phyloP scores from a whole-genome alignment of 2,113 vertebrate genomes.

The Terrapene triunguis region DNA sequence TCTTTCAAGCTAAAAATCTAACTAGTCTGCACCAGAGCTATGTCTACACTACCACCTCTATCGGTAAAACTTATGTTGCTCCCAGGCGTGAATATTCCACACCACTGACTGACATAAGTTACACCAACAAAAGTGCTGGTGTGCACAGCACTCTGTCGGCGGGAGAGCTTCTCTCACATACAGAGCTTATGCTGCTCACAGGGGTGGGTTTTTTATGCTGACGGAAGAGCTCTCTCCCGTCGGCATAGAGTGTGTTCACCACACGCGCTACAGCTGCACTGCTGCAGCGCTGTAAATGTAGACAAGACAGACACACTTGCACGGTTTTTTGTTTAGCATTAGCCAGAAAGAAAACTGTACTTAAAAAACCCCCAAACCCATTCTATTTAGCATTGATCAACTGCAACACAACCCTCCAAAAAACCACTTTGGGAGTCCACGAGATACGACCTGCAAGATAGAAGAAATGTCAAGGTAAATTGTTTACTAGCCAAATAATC shows the following conservation, averaged over 20 bases:
- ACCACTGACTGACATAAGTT: too few relatives aligned
- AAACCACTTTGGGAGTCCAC: not conserved
- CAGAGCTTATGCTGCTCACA: too few relatives aligned
- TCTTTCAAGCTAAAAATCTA: not conserved
- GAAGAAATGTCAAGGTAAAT: not conserved
- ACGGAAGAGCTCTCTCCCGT: too few relatives aligned
- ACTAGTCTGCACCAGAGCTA: not conserved
- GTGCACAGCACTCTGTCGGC: too few relatives aligned
- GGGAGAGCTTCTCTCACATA: too few relatives aligned
- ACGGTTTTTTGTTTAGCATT: not conserved
- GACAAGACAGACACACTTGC: not conserved
- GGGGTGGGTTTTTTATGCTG: too few relatives aligned
- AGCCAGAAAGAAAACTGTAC: not conserved
- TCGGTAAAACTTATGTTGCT: too few relatives aligned
- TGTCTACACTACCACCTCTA: too few relatives aligned
- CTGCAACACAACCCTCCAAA: not conserved
- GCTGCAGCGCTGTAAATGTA: not conserved
- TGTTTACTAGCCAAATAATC: not conserved
- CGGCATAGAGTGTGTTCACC: too few relatives aligned
- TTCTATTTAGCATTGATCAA: not conserved
- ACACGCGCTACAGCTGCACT: too few relatives aligned
- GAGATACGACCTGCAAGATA: not conserved
- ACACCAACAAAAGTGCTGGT: too few relatives aligned
- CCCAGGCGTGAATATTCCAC: too few relatives aligned
- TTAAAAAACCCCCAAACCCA: not conserved